Evolutionary conservation across 2,113 vertebrate genomes (phyloP).

Genomic region (Myanophis thanlyinensis): DNA sequence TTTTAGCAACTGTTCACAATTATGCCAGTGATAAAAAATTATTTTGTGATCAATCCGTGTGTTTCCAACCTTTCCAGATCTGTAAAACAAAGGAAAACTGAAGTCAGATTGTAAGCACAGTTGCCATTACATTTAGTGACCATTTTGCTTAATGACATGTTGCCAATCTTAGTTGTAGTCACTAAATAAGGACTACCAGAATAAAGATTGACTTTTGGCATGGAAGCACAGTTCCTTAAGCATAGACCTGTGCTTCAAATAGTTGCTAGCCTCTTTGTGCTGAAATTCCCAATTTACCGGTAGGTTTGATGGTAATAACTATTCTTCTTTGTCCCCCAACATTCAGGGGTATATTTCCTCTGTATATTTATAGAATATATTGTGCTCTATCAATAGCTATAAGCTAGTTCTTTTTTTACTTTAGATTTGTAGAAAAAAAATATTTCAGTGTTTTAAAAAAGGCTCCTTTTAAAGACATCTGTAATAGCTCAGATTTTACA

Average conservation of each 20-base stretch:
- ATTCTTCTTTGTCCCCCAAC: not conserved
- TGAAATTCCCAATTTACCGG: not conserved
- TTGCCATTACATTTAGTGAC: not conserved
- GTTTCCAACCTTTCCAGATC: not conserved
- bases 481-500: constrained; percentile 7
- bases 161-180: not conserved
- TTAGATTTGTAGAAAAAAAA: constrained; percentile 12
- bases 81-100: not conserved
- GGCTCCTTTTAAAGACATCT: not conserved
- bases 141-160: not conserved
- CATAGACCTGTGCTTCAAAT: not conserved
- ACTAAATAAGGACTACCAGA: not conserved
- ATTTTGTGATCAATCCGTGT: not conserved
- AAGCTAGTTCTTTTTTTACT: not conserved
- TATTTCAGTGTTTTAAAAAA: constrained; percentile 35
- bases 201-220: not conserved
- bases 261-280: not conserved
- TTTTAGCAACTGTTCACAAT: not conserved
- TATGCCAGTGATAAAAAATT: not conserved
- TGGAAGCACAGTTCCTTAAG: not conserved
- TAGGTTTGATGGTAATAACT: no score
- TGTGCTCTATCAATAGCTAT: not conserved
- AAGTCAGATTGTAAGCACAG: not conserved
- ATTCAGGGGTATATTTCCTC: not conserved
- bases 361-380: not conserved